Percentiles rank a stretch among this genome's conserved stretches.
phyloP scores from a whole-genome alignment of 2,888 invertebrate species.

The Caenorhabditis sp. region DNA sequence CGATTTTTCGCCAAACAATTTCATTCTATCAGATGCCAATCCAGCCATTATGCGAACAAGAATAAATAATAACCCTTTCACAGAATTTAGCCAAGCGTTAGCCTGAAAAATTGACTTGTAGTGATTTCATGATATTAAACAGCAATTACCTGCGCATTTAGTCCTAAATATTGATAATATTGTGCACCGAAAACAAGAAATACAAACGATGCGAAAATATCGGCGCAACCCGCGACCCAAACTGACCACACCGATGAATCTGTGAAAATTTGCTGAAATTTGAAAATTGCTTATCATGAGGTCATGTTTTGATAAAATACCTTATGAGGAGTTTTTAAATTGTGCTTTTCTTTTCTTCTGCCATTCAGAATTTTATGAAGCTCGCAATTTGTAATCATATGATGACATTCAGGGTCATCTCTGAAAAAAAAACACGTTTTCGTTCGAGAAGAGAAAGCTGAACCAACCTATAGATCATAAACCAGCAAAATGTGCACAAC shows the following conservation, averaged over 20 bases:
- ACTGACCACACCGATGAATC: slow-evolving; percentile 41
- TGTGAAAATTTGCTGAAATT: slow-evolving; percentile 27
- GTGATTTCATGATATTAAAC: background rate
- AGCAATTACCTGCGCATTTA: slow-evolving; percentile 30
- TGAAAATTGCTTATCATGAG: no score
- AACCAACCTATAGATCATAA: slow-evolving; percentile 14
- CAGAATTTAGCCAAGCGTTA: slow-evolving; percentile 42
- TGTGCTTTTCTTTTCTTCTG: slow-evolving; percentile 13
- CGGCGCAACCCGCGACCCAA: slow-evolving; percentile 46
- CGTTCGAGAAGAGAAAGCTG: background rate
- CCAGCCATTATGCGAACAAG: slow-evolving; percentile 36
- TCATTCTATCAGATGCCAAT: slow-evolving; percentile 36
- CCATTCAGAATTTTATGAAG: slow-evolving; percentile 24
- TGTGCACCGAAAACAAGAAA: slow-evolving; percentile 43
- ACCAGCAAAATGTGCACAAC: slow-evolving; percentile 22
- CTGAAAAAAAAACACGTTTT: background rate
- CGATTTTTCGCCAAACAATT: slow-evolving; percentile 28
- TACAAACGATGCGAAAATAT: slow-evolving; percentile 47
- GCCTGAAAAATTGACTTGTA: slow-evolving; percentile 16
- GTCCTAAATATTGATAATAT: slow-evolving; percentile 41
- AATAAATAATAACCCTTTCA: slow-evolving; percentile 39
- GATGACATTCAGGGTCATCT: slow-evolving; percentile 33
- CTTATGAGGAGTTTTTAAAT: slow-evolving; percentile 18
- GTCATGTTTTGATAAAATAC: no score
- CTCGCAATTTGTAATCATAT: slow-evolving; percentile 18